These are phyloP conservation scores for Diabrotica undecimpunctata DNA, from an alignment of 1,140 invertebrate species.

Conservation along the genomic window DNA sequence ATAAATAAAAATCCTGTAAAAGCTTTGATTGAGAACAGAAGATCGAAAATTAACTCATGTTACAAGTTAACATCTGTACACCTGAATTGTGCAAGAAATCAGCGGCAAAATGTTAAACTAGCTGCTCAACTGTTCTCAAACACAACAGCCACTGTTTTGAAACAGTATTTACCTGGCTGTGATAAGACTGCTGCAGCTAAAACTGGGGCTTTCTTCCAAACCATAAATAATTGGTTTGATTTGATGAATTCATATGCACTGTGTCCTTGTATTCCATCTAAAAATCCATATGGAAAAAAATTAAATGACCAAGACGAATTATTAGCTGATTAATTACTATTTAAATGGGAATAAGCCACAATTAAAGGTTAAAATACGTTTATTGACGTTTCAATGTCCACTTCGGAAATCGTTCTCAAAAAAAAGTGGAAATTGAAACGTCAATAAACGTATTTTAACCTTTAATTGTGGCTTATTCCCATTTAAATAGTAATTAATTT, in stretches of 20 bases:
- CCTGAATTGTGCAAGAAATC: neutral
- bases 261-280: no score
- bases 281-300: no score
- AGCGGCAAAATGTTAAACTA: conserved; percentile 1
- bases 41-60: neutral
- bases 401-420: no score
- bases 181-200: neutral
- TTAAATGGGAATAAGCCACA: no score
- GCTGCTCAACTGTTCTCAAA: neutral
- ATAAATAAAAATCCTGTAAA: neutral
- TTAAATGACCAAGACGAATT: no score
- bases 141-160: neutral
- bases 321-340: no score
- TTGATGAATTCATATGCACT: neutral
- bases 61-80: neutral
- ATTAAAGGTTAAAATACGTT: no score
- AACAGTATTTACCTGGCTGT: neutral
- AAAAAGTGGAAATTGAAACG: no score
- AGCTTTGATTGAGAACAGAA: neutral
- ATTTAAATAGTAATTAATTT: no score
- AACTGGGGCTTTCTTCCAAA: neutral
- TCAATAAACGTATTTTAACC: no score
- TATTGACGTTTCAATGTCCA: no score
- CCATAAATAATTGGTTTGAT: neutral
- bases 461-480: no score